Evolutionary conservation across 2,113 vertebrate species (phyloP).

Genomic region (Epinephelus lanceolatus): DNA sequence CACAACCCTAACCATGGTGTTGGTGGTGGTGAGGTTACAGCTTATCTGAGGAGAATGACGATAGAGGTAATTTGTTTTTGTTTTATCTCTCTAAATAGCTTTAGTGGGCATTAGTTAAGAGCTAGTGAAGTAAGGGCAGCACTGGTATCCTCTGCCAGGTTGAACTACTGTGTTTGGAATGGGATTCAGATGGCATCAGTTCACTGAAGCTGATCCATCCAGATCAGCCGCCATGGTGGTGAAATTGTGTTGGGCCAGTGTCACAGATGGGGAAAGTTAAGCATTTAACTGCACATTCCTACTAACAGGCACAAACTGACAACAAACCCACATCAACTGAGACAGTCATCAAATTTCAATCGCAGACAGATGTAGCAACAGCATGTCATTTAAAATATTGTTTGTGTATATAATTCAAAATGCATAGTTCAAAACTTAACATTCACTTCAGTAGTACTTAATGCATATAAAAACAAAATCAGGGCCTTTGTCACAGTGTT

Average conservation of each 20-base stretch:
- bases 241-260: not conserved
- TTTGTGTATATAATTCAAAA: not conserved
- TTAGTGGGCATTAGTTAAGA: constrained; percentile 36
- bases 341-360: not conserved
- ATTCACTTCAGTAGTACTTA: not conserved
- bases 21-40: constrained; percentile 46
- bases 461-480: not conserved
- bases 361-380: constrained; percentile 1
- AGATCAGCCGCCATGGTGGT: constrained; percentile 12
- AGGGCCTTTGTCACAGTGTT: not conserved
- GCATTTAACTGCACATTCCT: constrained; percentile 11
- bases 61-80: constrained; percentile 44
- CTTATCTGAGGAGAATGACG: constrained; percentile 56
- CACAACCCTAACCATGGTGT: constrained; percentile 59
- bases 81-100: constrained; percentile 49
- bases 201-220: not conserved
- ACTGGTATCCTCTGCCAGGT: not conserved
- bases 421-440: not conserved
- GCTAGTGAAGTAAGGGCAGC: not conserved
- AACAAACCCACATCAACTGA: not conserved
- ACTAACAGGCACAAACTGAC: constrained; percentile 7
- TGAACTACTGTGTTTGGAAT: not conserved
- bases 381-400: not conserved
- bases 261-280: constrained; percentile 7
- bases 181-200: constrained; percentile 2